Evolutionary conservation across 2,888 invertebrate species (phyloP).

Genomic region (Aporophyla nigra): DNA sequence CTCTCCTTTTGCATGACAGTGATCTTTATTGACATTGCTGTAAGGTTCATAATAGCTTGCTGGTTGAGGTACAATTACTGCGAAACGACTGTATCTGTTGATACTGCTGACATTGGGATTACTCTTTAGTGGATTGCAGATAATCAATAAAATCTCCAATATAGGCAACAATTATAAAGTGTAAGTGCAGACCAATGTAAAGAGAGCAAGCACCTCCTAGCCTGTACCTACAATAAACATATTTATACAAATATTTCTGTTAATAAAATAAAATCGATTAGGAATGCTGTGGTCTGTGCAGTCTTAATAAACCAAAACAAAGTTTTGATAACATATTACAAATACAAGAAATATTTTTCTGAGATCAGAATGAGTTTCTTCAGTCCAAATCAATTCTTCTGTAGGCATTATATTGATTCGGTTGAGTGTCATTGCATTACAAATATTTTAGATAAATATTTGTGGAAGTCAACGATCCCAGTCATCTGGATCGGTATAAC

Average conservation of each 20-base stretch:
- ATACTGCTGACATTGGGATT: not conserved
- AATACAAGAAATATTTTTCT: not conserved
- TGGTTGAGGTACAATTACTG: not conserved
- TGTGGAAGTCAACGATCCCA: not conserved
- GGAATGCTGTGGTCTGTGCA: slow-evolving; percentile 46
- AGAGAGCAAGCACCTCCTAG: not conserved
- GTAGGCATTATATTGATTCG: not conserved
- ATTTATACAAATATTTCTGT: not conserved
- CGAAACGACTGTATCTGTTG: no score
- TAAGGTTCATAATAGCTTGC: not conserved
- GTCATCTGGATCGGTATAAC: not conserved
- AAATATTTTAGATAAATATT: not conserved
- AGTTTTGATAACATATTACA: slow-evolving; percentile 12
- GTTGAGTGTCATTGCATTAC: not conserved
- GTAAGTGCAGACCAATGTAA: not conserved
- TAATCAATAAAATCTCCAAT: not conserved
- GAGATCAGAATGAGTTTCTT: slow-evolving; percentile 39
- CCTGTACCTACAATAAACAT: not conserved
- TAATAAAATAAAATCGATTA: slow-evolving; percentile 26
- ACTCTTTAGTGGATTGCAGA: not conserved
- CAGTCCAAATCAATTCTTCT: slow-evolving; percentile 23
- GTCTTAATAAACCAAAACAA: slow-evolving; percentile 34
- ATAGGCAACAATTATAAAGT: not conserved
- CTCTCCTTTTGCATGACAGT: not conserved
- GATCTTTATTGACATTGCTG: not conserved